phyloP scores from a whole-genome alignment of 2,113 vertebrate species.

The Mobula birostris region DNA sequence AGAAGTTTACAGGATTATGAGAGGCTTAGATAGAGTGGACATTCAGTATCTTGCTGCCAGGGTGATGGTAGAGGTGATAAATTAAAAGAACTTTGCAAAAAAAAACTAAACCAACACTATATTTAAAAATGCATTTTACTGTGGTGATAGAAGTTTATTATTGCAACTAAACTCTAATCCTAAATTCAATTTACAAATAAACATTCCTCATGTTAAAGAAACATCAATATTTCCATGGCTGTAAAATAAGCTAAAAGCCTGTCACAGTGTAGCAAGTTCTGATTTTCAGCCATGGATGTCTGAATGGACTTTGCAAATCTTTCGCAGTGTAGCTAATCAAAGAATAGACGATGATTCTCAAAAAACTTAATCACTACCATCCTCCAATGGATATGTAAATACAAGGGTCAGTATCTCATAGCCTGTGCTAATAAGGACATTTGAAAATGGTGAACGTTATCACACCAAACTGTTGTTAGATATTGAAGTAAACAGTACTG shows the following conservation, averaged over 20 bases:
- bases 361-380: not conserved
- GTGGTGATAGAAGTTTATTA: not conserved
- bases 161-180: not conserved
- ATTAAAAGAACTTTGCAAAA: not conserved
- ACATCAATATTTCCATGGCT: constrained; percentile 3
- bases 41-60: too few species aligned
- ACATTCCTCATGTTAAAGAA: not conserved
- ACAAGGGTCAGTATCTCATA: not conserved
- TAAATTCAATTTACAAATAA: constrained; percentile 16
- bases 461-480: not conserved
- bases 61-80: not conserved
- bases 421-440: not conserved
- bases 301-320: not conserved
- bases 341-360: not conserved
- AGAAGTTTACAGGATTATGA: too few species aligned
- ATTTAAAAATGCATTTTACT: constrained; percentile 1
- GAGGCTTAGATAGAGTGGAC: too few species aligned
- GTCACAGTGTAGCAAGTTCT: not conserved
- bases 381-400: too few species aligned
- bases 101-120: not conserved
- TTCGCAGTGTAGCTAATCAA: not conserved
- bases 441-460: not conserved
- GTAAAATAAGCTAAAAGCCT: not conserved
- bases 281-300: not conserved
- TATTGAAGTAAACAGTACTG: not conserved